Evolutionary conservation across 2,888 invertebrate species (phyloP).

Genomic region (Sisyra nigra): DNA sequence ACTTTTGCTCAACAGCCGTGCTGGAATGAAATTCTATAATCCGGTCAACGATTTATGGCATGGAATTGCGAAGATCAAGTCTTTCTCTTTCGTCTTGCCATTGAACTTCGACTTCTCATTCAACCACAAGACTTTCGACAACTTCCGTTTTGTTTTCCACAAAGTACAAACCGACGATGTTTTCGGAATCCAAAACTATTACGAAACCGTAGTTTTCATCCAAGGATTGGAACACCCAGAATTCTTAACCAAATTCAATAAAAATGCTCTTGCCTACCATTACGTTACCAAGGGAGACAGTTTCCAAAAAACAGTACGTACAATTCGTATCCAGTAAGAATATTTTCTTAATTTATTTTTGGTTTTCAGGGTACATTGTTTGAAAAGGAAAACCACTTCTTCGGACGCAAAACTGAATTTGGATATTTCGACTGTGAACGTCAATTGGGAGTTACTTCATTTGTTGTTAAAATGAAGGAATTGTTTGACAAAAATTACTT

Average conservation of each 20-base stretch:
- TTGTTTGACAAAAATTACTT: too few relatives aligned
- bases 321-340: not conserved
- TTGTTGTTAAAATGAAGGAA: too few relatives aligned
- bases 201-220: constrained; percentile 14
- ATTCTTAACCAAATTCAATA: not conserved
- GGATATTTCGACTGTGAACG: not conserved
- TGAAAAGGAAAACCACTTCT: not conserved
- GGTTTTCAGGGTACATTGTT: not conserved
- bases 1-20: constrained; percentile 18
- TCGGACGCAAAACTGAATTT: not conserved
- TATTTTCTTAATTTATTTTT: too few relatives aligned
- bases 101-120: constrained; percentile 18
- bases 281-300: not conserved
- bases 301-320: not conserved
- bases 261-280: not conserved
- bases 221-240: not conserved
- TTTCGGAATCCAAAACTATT: constrained; percentile 19
- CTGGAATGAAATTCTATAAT: constrained; percentile 26
- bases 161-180: constrained; percentile 16
- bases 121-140: constrained; percentile 18
- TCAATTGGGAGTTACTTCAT: not conserved
- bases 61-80: constrained; percentile 20
- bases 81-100: constrained; percentile 20
- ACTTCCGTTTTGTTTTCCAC: constrained; percentile 20
- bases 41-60: constrained; percentile 28